Base-by-base conservation (phyloP, 2,888 invertebrate species). In the Plemyria rubiginata region DNA sequence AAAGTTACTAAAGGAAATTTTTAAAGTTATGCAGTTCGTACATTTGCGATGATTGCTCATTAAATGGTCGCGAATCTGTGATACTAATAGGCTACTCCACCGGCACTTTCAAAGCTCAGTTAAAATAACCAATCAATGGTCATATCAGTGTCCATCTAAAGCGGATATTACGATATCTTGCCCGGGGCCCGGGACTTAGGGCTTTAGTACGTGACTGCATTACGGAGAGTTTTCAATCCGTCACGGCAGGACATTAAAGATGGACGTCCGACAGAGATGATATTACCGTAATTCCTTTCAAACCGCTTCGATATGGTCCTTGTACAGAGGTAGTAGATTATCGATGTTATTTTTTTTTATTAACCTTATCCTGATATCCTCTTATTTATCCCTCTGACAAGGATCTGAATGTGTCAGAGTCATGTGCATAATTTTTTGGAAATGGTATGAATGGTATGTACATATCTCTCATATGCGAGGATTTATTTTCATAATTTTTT, bases 191-290 rank as follows among this genome's bases (percentile, higher is more conserved):
- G 65, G 70, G 74, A 75, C n/a, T n/a, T 78, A 79, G 78, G 72
- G 67, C 68, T 76, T 75, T 74, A 71, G 75, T 77, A 82, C 82
- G 82, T 80, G 82, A 78, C 72, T 77, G 73, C 80, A 82, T 85
- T 80, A 82, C 73, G 68, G 66, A 71, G 74, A 80, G 80, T 83
- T 84, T 82, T 62, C 78, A 78, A 88, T 88, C 85, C 77, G 88
- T 80, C 81, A 80, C 78, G 80, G 71, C 69, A 73, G 76, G 73
- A 75, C 75, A 72, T 73, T 71, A 72, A 61, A 70, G 71, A 72
- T 71, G 53, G 48, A 60, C 45, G 45, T 11, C 16, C 11, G 16
- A 45, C 16, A 40, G 65, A 70, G 69, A 45, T 71, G 59, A 46
- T 54, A 64, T 70, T 68, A 62, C 54, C 41, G 16, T 56, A 43